phyloP scores from a whole-genome alignment of 2,797 vertebrate species.

The Bradypus variegatus region DNA sequence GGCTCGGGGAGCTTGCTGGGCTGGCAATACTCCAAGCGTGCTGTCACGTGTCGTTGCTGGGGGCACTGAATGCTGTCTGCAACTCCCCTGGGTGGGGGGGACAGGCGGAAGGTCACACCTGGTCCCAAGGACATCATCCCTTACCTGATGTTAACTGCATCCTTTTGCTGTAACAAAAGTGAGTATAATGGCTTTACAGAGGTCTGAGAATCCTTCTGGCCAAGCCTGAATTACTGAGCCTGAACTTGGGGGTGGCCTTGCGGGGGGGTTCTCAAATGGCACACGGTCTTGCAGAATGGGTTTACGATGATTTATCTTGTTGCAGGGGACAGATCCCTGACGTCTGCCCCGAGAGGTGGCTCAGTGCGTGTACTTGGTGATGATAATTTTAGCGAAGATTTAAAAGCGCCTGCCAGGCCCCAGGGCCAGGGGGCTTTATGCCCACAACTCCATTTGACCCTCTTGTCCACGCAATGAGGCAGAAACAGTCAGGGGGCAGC shows the following conservation, averaged over 20 bases:
- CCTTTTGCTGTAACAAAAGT: background rate
- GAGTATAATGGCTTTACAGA: background rate
- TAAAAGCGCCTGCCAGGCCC: background rate
- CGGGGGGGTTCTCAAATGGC: too few species aligned
- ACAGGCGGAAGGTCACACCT: background rate
- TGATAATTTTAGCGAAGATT: background rate
- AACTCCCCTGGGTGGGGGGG: background rate
- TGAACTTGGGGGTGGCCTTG: background rate
- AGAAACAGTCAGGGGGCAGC: background rate
- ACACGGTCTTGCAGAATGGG: background rate
- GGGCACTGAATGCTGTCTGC: background rate
- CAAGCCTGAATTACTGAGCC: too few species aligned
- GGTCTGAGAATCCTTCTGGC: background rate
- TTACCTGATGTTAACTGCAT: too few species aligned
- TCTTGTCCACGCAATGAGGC: background rate
- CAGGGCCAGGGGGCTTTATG: background rate
- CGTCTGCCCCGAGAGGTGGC: background rate
- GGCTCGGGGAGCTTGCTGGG: background rate
- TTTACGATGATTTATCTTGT: background rate
- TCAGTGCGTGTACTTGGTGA: rapidly evolving
- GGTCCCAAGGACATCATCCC: background rate
- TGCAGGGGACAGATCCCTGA: background rate
- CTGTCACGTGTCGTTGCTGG: background rate
- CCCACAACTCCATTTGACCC: background rate
- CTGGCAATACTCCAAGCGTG: background rate